These are phyloP conservation scores for Neolamprologus multifasciatus DNA, from an alignment of 2,797 vertebrate species.

Conservation along the genomic window DNA sequence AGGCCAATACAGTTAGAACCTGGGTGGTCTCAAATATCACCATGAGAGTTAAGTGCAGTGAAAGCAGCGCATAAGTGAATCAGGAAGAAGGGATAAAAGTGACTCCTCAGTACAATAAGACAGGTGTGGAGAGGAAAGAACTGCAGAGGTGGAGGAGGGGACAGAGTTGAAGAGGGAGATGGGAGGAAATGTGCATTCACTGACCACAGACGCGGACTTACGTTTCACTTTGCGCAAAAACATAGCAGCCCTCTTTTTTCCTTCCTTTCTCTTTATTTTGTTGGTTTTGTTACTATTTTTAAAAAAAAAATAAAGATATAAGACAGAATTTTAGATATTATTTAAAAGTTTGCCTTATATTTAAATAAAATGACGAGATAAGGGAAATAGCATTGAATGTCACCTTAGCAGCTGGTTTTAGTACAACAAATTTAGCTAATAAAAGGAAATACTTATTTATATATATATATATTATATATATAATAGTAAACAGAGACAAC, in stretches of 20 bases:
- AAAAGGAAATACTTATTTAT: neutral
- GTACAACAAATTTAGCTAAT: neutral
- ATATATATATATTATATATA: neutral
- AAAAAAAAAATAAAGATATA: accelerated
- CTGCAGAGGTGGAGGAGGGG: constrained; percentile 59
- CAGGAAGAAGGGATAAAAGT: constrained; percentile 83
- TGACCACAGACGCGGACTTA: neutral
- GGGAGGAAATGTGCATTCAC: neutral
- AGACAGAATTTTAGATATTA: neutral
- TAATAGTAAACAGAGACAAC: neutral
- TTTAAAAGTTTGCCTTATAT: neutral
- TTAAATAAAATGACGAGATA: neutral
- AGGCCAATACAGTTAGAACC: constrained; percentile 14
- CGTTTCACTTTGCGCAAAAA: neutral
- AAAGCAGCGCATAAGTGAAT: constrained; percentile 89
- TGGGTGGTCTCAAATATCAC: constrained; percentile 81
- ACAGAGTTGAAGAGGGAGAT: neutral
- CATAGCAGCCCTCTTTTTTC: neutral
- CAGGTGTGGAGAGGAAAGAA: constrained; percentile 55
- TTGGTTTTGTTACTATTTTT: neutral
- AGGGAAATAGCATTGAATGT: neutral
- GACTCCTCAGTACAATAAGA: constrained; percentile 58
- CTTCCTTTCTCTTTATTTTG: neutral
- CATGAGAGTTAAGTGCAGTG: constrained; percentile 81
- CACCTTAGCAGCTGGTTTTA: neutral